These are phyloP conservation scores for Sciurus niger DNA, from an alignment of 2,113 vertebrate genomes.

Conservation along the genomic window DNA sequence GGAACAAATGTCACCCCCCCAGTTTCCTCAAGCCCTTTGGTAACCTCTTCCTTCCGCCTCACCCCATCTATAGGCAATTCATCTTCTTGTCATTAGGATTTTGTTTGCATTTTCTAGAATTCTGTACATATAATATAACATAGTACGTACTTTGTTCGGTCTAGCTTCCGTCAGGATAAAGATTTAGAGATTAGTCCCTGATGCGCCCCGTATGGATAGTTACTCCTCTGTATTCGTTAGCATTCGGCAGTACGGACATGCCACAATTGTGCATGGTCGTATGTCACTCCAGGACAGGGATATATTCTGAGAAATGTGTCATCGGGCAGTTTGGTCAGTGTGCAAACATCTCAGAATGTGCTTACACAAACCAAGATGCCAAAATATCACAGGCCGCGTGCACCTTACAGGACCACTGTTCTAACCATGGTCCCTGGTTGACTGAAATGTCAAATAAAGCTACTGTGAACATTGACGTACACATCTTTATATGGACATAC, in stretches of 20 bases:
- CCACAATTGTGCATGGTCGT: fast-evolving
- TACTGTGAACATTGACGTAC: not conserved
- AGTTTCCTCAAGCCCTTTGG: not conserved
- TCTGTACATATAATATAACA: not conserved
- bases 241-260: not conserved
- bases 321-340: not conserved
- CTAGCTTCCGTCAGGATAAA: not conserved
- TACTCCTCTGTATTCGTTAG: not conserved
- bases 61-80: not conserved
- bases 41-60: not conserved
- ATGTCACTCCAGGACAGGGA: too few species aligned
- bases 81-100: not conserved
- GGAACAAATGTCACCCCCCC: fast-evolving
- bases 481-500: not conserved
- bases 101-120: not conserved
- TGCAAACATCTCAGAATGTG: not conserved
- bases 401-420: too few species aligned
- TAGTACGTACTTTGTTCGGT: not conserved
- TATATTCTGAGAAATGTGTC: not conserved
- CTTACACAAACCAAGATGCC: not conserved
- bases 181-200: not conserved
- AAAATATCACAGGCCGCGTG: not conserved
- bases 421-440: too few species aligned
- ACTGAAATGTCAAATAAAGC: not conserved
- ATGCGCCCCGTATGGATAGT: fast-evolving